Evolutionary conservation across 2,113 vertebrate species (phyloP).

Genomic region (Caranx melampygus): DNA sequence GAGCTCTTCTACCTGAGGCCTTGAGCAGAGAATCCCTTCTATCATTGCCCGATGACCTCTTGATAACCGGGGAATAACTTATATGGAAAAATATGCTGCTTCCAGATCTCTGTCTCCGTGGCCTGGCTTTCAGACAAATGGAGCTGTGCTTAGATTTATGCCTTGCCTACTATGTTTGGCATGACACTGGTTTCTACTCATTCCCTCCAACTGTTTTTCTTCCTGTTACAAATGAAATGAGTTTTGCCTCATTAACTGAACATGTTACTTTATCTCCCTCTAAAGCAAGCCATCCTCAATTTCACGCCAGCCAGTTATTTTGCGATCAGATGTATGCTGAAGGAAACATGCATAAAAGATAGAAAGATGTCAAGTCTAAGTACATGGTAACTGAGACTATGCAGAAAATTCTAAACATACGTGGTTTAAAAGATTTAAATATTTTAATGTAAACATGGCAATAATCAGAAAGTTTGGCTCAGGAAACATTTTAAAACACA

Average conservation of each 20-base stretch:
- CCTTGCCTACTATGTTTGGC: background rate
- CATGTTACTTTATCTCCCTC: background rate
- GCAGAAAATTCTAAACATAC: too few species aligned
- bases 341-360: too few species aligned
- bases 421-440: too few species aligned
- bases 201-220: background rate
- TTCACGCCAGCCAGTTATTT: background rate
- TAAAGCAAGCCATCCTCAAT: background rate
- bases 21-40: background rate
- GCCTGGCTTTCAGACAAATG: background rate
- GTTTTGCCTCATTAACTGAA: slow-evolving; percentile 5
- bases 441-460: too few species aligned
- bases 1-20: background rate
- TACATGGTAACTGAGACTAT: background rate
- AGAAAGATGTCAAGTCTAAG: too few species aligned
- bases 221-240: background rate
- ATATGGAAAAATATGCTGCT: background rate
- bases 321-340: too few species aligned
- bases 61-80: background rate
- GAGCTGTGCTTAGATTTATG: background rate
- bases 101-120: background rate
- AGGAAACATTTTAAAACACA: too few species aligned
- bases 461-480: too few species aligned
- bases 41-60: background rate
- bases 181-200: background rate